Percentiles rank a stretch among this genome's conserved stretches.
Conservation (phyloP, 2,888 invertebrate genomes). For the Sarcophaga subvicina region DNA sequence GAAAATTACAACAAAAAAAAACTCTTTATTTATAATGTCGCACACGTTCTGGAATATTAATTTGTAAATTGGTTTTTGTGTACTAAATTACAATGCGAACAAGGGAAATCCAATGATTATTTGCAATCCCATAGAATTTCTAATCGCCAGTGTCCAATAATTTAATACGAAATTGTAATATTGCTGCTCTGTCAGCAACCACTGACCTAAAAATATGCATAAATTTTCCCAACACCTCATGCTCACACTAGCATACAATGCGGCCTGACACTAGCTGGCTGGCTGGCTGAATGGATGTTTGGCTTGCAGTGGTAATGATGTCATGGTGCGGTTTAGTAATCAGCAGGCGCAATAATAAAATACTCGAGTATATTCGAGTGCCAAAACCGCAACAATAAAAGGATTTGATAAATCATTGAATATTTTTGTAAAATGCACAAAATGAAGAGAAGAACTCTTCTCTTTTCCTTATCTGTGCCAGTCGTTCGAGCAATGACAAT, state of each 20-base stretch:
- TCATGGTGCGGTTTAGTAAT: slow-evolving; percentile 62
- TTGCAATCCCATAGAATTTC: slow-evolving; percentile 1
- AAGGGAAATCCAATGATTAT: not conserved
- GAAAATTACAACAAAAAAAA: too few relatives aligned
- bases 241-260: slow-evolving; percentile 7
- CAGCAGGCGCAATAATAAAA: slow-evolving; percentile 61
- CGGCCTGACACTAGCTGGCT: too few relatives aligned
- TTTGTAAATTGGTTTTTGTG: not conserved
- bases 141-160: slow-evolving; percentile 53
- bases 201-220: slow-evolving; percentile 59
- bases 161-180: slow-evolving; percentile 39
- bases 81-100: not conserved
- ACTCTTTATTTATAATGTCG: not conserved
- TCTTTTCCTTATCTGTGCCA: not conserved
- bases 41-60: not conserved
- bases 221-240: slow-evolving; percentile 39
- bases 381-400: slow-evolving; percentile 63
- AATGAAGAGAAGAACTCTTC: not conserved
- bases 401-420: slow-evolving; percentile 63
- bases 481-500: not conserved
- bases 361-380: slow-evolving; percentile 55
- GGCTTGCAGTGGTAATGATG: slow-evolving; percentile 44
- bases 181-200: slow-evolving; percentile 36
- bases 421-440: not conserved
- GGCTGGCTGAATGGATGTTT: too few relatives aligned